Base-by-base conservation (phyloP, 1,140 invertebrate species). In the Hylaeus volcanicus region DNA sequence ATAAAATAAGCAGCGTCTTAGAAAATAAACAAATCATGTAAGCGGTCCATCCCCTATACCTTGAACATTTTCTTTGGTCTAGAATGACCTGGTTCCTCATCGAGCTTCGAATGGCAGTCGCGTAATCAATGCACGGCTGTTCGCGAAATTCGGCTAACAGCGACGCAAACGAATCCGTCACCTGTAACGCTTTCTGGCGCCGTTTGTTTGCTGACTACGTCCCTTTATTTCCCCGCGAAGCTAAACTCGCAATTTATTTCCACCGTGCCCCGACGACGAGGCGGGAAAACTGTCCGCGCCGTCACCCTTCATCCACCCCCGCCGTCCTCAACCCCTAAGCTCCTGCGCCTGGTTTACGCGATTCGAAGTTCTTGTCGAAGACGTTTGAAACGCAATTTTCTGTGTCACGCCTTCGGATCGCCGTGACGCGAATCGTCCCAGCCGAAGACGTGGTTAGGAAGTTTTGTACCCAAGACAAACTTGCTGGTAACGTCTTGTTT, bases 81-180 rank as follows among this genome's bases (percentile, higher is more conserved):
- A 48, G 5, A 8, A 48, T 8, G 45, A 48, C 8, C 2, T 79
- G 56, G 5, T 60, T 11, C 37, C 63, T 63, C 53, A 65, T 71
- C 41, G 71, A 11, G 41, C 11, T 58, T 65, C 81, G 81, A 86
- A 84, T 68, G 78, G 86, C 78, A 79, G 78, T 53, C 74, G 61
- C 71, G 71, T 81, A 81, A 87, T 87, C 86, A 84, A 74, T 48
- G 81, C 66, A 55, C 43, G 61, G 53, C 53, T 64, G 65, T 26
- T 72, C 60, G 39, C 61, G 45, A 53, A 66, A 72, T 77, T 66
- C 69, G 39, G 43, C 41, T 48, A 79, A 68, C 63, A 68, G n/a
- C 5, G 51, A 39, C 55, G 65, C 41, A 60, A 76, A 69, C 74
- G 74, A 69, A 12, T 68, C 64, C 55, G 43, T 76, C 74, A 69